Percentiles rank a stretch among this genome's conserved stretches.
phyloP scores from a whole-genome alignment of 2,113 vertebrate genomes.

The Cyprichromis sp. region DNA sequence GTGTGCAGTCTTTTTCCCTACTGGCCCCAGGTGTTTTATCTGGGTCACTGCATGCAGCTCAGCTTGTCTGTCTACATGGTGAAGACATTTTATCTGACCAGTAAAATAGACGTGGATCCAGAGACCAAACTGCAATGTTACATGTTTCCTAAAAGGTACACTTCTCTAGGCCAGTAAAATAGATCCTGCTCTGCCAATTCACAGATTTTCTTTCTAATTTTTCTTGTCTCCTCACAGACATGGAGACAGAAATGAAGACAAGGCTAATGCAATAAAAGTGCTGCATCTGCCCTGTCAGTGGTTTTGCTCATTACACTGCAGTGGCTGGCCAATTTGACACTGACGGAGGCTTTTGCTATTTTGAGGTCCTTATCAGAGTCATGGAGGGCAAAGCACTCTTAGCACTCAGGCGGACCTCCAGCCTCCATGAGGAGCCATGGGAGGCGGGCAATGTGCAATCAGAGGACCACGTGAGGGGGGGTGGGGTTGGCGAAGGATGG shows the following conservation, averaged over 20 bases:
- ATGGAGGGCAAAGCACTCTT: neutral
- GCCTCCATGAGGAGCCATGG: neutral
- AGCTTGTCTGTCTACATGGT: neutral
- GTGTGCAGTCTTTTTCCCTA: neutral
- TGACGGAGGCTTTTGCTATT: conserved; percentile 33
- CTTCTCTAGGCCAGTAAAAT: neutral
- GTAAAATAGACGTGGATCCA: conserved; percentile 6
- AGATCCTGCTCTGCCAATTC: neutral
- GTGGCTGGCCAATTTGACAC: conserved; percentile 9
- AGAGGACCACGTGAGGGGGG: conserved; percentile 24
- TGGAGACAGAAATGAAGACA: neutral
- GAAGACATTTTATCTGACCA: conserved; percentile 30
- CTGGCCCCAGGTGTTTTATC: conserved; percentile 35
- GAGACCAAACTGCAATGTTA: neutral
- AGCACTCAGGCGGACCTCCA: conserved; percentile 18
- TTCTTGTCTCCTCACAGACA: neutral
- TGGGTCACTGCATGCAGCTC: conserved; percentile 20
- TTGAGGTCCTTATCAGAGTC: conserved; percentile 45
- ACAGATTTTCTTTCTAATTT: neutral
- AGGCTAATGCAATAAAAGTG: conserved; percentile 1
- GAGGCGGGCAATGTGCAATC: conserved; percentile 13
- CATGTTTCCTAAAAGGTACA: neutral
- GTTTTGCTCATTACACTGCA: neutral
- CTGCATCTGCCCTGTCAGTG: neutral
- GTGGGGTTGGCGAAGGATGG: conserved; percentile 40